Evolutionary conservation across 2,113 vertebrate genomes (phyloP).

Genomic region (Panurus biarmicus): DNA sequence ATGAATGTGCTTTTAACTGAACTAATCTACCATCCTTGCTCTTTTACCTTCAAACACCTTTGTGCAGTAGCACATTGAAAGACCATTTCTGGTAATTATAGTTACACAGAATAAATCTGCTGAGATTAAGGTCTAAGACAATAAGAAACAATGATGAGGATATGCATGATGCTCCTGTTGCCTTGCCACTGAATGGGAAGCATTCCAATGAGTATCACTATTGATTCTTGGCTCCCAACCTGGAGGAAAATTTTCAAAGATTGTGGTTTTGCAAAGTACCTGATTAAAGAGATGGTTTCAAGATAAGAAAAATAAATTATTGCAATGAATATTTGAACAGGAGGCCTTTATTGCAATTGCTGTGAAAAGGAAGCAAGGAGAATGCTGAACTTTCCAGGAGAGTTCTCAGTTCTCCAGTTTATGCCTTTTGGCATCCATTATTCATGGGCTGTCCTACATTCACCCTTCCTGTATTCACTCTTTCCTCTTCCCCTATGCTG

Average conservation of each 20-base stretch:
- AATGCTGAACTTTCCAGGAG: neutral
- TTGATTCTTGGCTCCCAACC: neutral
- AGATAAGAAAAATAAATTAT: neutral
- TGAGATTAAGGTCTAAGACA: neutral
- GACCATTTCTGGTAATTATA: neutral
- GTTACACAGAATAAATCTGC: neutral
- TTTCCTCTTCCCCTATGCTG: neutral
- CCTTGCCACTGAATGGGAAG: neutral
- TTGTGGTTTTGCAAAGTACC: neutral
- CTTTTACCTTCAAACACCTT: neutral
- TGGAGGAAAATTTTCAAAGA: neutral
- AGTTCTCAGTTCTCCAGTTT: neutral
- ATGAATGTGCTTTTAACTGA: neutral
- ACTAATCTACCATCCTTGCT: rapidly evolving
- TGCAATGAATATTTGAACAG: neutral
- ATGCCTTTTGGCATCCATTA: neutral
- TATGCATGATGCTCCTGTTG: neutral
- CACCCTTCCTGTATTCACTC: neutral
- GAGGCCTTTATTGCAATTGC: neutral
- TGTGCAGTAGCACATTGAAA: neutral
- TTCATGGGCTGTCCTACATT: neutral
- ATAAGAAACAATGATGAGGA: neutral
- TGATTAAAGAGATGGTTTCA: neutral
- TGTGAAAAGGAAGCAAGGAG: neutral
- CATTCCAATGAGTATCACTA: rapidly evolving